phyloP scores from a whole-genome alignment of 2,888 invertebrate genomes.

The Megamerina dolium region DNA sequence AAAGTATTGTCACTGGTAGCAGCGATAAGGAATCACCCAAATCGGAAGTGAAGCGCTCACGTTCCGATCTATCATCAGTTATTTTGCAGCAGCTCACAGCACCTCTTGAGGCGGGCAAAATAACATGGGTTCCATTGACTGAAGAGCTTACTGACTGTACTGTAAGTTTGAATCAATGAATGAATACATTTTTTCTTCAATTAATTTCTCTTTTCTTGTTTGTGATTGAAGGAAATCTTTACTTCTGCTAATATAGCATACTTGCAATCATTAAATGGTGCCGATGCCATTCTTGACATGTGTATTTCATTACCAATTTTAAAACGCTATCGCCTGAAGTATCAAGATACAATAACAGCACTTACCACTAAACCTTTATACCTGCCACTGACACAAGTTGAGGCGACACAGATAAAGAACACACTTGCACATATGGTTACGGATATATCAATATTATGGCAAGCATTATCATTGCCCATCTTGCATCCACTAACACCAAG shows the following conservation, averaged over 20 bases:
- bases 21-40: slow-evolving; percentile 57
- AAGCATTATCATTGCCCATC: slow-evolving; percentile 76
- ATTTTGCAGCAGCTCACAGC: slow-evolving; percentile 69
- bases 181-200: neutral
- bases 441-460: slow-evolving; percentile 73
- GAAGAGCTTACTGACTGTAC: slow-evolving; percentile 50
- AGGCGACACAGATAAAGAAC: slow-evolving; percentile 65
- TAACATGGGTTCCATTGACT: slow-evolving; percentile 49
- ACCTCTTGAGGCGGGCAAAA: slow-evolving; percentile 57
- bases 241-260: slow-evolving; percentile 70
- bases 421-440: slow-evolving; percentile 71
- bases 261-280: slow-evolving; percentile 75
- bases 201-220: neutral
- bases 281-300: slow-evolving; percentile 72
- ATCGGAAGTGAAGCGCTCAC: slow-evolving; percentile 53
- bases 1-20: slow-evolving; percentile 49
- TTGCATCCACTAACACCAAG: slow-evolving; percentile 80
- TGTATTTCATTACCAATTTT: slow-evolving; percentile 69
- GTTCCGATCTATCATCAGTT: slow-evolving; percentile 64
- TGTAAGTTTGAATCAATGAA: slow-evolving; percentile 32
- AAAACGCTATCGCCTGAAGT: slow-evolving; percentile 54
- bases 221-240: slow-evolving; percentile 63
- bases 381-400: slow-evolving; percentile 63
- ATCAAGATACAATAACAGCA: slow-evolving; percentile 44
- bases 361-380: slow-evolving; percentile 60